Base-by-base conservation (phyloP, 2,113 vertebrate species). In the Channa argus region DNA sequence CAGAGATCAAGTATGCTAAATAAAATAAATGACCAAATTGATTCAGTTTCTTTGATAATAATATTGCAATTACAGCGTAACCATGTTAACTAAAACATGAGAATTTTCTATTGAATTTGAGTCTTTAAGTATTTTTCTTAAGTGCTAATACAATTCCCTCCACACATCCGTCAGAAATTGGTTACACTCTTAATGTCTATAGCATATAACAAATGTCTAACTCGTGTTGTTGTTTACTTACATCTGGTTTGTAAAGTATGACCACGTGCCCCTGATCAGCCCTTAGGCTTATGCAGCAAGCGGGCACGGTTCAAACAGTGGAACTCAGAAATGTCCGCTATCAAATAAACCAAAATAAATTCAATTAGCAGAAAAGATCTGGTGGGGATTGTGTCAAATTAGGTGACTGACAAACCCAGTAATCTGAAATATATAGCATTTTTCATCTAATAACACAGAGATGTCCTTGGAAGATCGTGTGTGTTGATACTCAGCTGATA, bases 371-470 rank as follows among this genome's bases (percentile, higher is more conserved):
- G 53, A 62, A 79, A 80, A 66, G 64, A 85, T 83, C 75, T 88
- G 79, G 71, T 81, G 78, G 69, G 71, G 83, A 78, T 90, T 81
- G 76, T 71, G 63, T 86, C 83, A 89, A 86, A 91, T 92, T 83
- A 87, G 77, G 74, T 79, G 86, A 88, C 80, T 90, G 87, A 90
- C 85, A 86, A 76, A 75, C 82, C 63, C 51, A 63, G 65, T 90
- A 81, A 88, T 90, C 85, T 86, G 63, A 63, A 84, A 74, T 71
- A 70, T 79, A 76, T 75, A 76, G 56, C 63, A 61, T 77, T 79
- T 52, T 49, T 49, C 59, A 86, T 87, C 66, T 77, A 82, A 83
- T 88, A 86, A 71, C 60, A 68, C 69, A 33, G 71, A 78, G 69
- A 65, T 81, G 80, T 88, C 88, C 89, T 92, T 90, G 85, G 80